Base-by-base conservation (phyloP, 1,140 invertebrate genomes). In the Oreohelix idahoensis region DNA sequence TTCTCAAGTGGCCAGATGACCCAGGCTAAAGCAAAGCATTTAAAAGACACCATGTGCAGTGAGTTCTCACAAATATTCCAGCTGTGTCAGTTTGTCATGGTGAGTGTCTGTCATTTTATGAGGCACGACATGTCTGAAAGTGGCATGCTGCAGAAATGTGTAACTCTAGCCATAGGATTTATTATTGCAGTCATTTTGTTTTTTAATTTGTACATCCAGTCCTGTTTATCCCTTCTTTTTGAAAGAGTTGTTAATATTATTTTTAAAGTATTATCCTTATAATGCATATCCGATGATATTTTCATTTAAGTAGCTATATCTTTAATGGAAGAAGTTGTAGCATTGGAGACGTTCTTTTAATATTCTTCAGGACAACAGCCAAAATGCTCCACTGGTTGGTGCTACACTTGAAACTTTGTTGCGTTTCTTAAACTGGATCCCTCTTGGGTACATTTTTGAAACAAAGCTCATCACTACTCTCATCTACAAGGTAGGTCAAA, bases 21-120 rank as follows among this genome's bases (percentile, higher is more conserved):
- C 42, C 98, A 99, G 93, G 98, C 97, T 36, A 99, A 99, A 94
- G 97, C 98, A 0, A 99, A 99, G 93, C 98, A 99, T 94, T 94
- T 99, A 13, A 99, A 99, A 93, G 98, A 99, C 92, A 98, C 97
- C n/a, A 99, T 99, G 98, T 99, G 99, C 94, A 96, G 95, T 74
- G 98, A 99, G 93, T 99, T 99, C 93, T 97, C 97, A 85, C 97
- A 98, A 92, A 98, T 99, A 86, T 99, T 99, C 93, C 96, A 97
- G 88, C 94, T 99, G 11, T 99, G 98, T 93, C 97, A 98, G 91
- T 98, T 97, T 95, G 98, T 99, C 32, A 95, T 99, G 94, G 95
- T 95, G 91, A 92, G 92, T 91, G 26, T 26, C 15, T 58, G 15
- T 45, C n/a, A n/a, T n/a, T n/a, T n/a, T n/a, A n/a, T n/a, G n/a